phyloP scores from a whole-genome alignment of 1,140 invertebrate genomes.

The Rhagoletis pomonella region DNA sequence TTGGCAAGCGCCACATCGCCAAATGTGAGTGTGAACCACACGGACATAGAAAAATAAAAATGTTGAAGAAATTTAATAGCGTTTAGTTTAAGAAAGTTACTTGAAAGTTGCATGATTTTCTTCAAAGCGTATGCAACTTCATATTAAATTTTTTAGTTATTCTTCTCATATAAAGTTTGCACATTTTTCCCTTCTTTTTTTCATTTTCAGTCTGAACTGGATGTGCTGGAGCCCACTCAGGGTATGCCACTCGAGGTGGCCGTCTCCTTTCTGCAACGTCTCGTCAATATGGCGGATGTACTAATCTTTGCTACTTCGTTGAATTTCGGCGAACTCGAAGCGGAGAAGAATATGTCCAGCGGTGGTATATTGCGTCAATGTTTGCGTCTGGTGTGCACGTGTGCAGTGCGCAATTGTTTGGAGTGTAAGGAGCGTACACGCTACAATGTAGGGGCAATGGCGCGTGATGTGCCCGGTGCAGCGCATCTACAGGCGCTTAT shows the following conservation, averaged over 20 bases:
- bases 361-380: conserved; percentile 98
- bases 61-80: no score
- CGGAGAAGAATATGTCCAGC: conserved; percentile 99
- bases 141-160: no score
- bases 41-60: neutral
- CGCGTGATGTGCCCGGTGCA: conserved; percentile 74
- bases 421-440: conserved; percentile 96
- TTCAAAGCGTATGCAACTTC: no score
- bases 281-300: conserved; percentile 99
- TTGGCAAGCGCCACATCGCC: conserved; percentile 98
- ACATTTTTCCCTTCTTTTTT: conserved; percentile 58
- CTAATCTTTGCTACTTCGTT: conserved; percentile 97
- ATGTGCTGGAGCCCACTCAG: conserved; percentile 98
- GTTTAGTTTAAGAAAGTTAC: no score
- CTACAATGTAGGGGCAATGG: conserved; percentile 71
- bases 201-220: conserved; percentile 91
- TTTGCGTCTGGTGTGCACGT: conserved; percentile 96
- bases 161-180: no score
- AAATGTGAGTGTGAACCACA: conserved; percentile 83
- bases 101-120: no score
- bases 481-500: conserved; percentile 90
- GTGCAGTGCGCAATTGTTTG: conserved; percentile 97
- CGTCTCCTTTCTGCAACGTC: conserved; percentile 95
- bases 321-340: conserved; percentile 98
- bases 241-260: conserved; percentile 98